Evolutionary conservation across 2,888 invertebrate genomes (phyloP), one percentile per base, ranked within the genome.

Genomic region (Metallyticus violacea): DNA sequence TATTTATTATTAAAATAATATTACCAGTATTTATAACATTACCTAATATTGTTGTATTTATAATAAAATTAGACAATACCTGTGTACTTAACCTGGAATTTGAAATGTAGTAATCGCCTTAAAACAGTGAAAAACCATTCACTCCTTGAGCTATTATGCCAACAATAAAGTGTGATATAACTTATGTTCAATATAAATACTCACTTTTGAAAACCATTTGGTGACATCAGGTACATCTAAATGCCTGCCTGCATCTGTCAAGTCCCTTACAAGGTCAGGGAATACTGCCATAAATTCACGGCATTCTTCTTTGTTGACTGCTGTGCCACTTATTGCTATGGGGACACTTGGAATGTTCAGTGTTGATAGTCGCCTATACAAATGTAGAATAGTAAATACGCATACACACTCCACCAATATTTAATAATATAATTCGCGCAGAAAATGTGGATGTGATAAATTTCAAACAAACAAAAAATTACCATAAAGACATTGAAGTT

Each of bases 251-350:
- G 95, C 94, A 90, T 96, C 96, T 77, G 97, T 97, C 89, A 97
- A 93, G 91, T 97, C 97, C 90, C 97, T 93, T 88, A 97, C 96
- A 90, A 97, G 93, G 92, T 97, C 97, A 90, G 97, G 97, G 93
- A 97, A 97, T 89, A 97, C 93, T 85, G 96, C 96, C 96, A 97
- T 96, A 92, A 98, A 96, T 91, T 97, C 97, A 90, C 97, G 93
- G 91, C 95, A 95, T 92, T 97, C 97, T 92, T 97, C 97, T 92
- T 96, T 97, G 88, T 95, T 95, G 84, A 95, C 93, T 83, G 94
- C 94, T 89, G 94, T 93, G 90, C 93, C 93, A 88, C 93, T 94
- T 88, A 95, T 93, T 88, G 94, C 94, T 91, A 93, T 91, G 88
- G 94, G 94, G 91, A 93, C 92, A 90, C 93, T 93, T 91, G 94